Conservation (phyloP, 2,888 invertebrate genomes). For the Sialis fuliginosa region DNA sequence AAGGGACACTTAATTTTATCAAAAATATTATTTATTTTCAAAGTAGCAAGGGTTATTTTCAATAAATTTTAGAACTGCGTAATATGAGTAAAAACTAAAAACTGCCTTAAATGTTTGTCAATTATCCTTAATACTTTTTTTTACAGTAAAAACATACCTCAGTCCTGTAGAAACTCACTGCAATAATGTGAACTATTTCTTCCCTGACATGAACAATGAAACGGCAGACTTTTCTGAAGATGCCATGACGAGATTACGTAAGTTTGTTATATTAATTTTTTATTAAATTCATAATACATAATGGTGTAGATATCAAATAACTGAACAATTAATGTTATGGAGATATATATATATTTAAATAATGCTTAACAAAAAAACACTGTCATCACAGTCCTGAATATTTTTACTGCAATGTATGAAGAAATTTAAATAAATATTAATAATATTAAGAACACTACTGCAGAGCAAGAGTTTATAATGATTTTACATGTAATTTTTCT, state of each 20-base stretch:
- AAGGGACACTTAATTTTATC: too few species aligned
- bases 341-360: too few species aligned
- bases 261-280: slow-evolving; percentile 20
- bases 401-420: neutral
- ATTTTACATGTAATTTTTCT: slow-evolving; percentile 14
- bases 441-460: too few species aligned
- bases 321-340: too few species aligned
- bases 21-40: too few species aligned
- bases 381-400: neutral
- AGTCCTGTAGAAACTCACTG: slow-evolving; percentile 91
- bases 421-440: too few species aligned
- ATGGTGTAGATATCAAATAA: too few species aligned
- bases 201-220: slow-evolving; percentile 73
- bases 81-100: too few species aligned
- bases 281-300: too few species aligned
- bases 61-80: too few species aligned
- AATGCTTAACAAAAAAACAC: neutral
- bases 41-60: too few species aligned
- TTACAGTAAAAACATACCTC: slow-evolving; percentile 70
- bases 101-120: neutral
- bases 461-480: too few species aligned
- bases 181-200: slow-evolving; percentile 87
- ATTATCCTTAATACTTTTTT: slow-evolving; percentile 11
- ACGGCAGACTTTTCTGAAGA: slow-evolving; percentile 64
- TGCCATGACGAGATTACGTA: slow-evolving; percentile 69